Evolutionary conservation across 2,888 invertebrate species (phyloP), one percentile per base, ranked within the genome.

Genomic region (Ceraclea dissimilis): DNA sequence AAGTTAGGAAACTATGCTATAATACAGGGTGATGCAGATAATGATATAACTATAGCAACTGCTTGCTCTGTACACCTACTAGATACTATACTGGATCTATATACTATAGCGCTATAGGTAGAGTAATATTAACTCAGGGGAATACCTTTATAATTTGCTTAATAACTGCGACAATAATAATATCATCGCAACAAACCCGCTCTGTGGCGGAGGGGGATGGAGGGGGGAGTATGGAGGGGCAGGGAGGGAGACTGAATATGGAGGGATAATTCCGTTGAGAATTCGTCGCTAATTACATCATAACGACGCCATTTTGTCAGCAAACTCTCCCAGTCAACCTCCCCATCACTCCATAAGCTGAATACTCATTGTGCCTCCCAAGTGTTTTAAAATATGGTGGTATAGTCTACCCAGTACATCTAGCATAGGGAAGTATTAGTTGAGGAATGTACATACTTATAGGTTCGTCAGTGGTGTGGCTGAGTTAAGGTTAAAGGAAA

Each of bases 271-370:
- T 34, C 51, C 54, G 51, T 43, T 26, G 54, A 49, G 57, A 49
- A 57, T 57, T 54, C 57, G 54, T 57, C 59, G 50, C 56, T 61
- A 59, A 61, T 61, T 61, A 60, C 57, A 60, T 61, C 61, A 60
- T 60, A 61, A 61, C 61, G 61, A 60, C 61, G 61, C 61, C 59
- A 60, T 60, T 60, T 60, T 59, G 56, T 56, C 55, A 62, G 56
- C 57, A 60, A n/a, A 61, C 57, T 61, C 54, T 63, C 61, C 58
- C 56, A n/a, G n/a, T n/a, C n/a, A n/a, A n/a, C n/a, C n/a, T 56
- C 55, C 56, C 51, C 54, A 55, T 59, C 60, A 51, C 52, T 10
- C 54, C 47, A 18, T 31, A 16, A 22, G 6, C 44, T 17, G 50
- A 26, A 34, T 20, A n/a, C n/a, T n/a, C n/a, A n/a, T n/a, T n/a